Percentiles rank a stretch among this genome's conserved stretches.
These are phyloP conservation scores for Bradypodion pumilum DNA, from an alignment of 2,797 vertebrate genomes.

Conservation along the genomic window DNA sequence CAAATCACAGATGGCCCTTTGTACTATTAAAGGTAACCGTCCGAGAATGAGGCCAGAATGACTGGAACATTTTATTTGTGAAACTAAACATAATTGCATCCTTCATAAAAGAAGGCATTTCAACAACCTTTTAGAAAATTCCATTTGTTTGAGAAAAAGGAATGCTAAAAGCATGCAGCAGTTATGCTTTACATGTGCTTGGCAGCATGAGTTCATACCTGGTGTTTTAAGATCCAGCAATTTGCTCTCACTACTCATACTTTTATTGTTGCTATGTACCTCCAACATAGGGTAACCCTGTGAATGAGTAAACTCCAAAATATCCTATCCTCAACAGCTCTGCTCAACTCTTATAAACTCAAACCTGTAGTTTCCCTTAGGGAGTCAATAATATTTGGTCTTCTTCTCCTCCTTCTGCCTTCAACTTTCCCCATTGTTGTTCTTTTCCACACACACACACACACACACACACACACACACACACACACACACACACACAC, in stretches of 20 bases:
- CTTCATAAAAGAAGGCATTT: neutral
- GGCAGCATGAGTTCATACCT: neutral
- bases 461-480: too few relatives aligned
- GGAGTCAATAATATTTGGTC: too few relatives aligned
- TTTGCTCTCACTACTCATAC: neutral
- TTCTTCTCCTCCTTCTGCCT: too few relatives aligned
- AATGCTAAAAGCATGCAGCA: neutral
- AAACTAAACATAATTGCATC: neutral
- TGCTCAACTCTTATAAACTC: too few relatives aligned
- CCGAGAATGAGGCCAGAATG: neutral
- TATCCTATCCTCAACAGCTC: too few relatives aligned
- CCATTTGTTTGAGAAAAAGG: neutral
- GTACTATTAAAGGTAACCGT: slow-evolving; percentile 9
- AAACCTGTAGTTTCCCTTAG: too few relatives aligned
- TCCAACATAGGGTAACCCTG: too few relatives aligned
- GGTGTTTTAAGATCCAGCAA: neutral
- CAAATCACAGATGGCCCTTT: slow-evolving; percentile 1
- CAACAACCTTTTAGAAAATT: neutral
- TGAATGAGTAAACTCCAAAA: too few relatives aligned
- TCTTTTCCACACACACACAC: too few relatives aligned
- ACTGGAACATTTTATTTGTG: neutral
- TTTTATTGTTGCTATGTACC: too few relatives aligned
- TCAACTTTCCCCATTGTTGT: too few relatives aligned
- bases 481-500: too few relatives aligned
- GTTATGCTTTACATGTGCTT: neutral